Evolutionary conservation across 2,888 invertebrate genomes (phyloP).

Genomic region (Drosophila macrospina): DNA sequence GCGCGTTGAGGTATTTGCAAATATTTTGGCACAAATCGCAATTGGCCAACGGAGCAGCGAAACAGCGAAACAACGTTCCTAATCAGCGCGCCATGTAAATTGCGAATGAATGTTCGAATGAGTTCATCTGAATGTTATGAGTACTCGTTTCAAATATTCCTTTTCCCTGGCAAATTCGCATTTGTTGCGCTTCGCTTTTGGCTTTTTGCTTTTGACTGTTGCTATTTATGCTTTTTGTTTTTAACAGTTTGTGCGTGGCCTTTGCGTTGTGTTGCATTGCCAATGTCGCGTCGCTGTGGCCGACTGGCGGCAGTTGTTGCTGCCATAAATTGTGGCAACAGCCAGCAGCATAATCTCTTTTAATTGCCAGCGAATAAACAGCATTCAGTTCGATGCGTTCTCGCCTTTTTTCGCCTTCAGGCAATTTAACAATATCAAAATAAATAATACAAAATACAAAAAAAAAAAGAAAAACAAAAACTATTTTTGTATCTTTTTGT

Average conservation of each 20-base stretch:
- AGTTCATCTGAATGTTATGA: slow-evolving; percentile 5
- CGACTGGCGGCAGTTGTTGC: slow-evolving; percentile 49
- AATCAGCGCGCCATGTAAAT: slow-evolving; percentile 61
- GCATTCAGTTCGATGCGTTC: slow-evolving; percentile 13
- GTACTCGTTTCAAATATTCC: background rate
- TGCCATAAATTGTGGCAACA: slow-evolving; percentile 48
- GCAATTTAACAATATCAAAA: slow-evolving; percentile 16
- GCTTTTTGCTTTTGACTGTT: slow-evolving; percentile 5
- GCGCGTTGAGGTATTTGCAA: background rate
- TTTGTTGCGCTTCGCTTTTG: slow-evolving; percentile 27
- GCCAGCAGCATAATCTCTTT: slow-evolving; percentile 18
- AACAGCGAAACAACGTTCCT: slow-evolving; percentile 52
- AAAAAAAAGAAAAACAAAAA: background rate
- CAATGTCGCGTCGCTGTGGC: slow-evolving; percentile 42
- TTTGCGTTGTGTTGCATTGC: slow-evolving; percentile 44
- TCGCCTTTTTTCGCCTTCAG: slow-evolving; percentile 2
- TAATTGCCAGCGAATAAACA: slow-evolving; percentile 28
- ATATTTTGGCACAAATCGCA: slow-evolving; percentile 49
- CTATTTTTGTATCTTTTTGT: slow-evolving; percentile 49
- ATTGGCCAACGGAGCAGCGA: slow-evolving; percentile 44
- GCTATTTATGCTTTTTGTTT: slow-evolving; percentile 51
- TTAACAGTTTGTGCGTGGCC: slow-evolving; percentile 32
- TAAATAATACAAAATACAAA: background rate
- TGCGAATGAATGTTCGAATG: slow-evolving; percentile 52
- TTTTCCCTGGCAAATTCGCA: slow-evolving; percentile 30